Base-by-base conservation (phyloP, 2,113 vertebrate species). In the Otus sunia region DNA sequence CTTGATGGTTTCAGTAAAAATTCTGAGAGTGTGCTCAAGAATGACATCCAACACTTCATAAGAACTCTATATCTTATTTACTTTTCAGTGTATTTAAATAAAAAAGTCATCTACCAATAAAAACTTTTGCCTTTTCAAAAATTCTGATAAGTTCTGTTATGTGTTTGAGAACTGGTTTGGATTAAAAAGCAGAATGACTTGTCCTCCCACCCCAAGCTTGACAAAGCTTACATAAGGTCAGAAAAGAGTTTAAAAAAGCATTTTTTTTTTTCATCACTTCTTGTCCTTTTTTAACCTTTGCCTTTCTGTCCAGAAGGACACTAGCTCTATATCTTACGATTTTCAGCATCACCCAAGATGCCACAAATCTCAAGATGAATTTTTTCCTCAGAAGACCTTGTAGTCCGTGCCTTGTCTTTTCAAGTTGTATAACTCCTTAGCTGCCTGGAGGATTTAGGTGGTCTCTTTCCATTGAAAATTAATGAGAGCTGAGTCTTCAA, bases 351-450 rank as follows among this genome's bases (percentile, higher is more conserved):
- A 83, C 63, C 68, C 90, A 94, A 80, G 90, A 71, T 72, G 27
- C 39, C n/a, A 71, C 60, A 92, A 87, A 92, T 85, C 91, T 89
- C 86, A 69, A 50, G 91, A 76, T 27, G n/a, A 82, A 87, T 91
- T 77, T 91, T 97, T 87, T 94, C 81, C 92, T 95, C 76, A 87
- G 71, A 92, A 96, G 89, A 92, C 77, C 86, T 95, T 95, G 72
- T 43, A 91, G 60, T 20, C 43, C 29, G 27, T 66, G 62, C 55
- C 53, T 91, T 4, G 3, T 5, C 37, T 94, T 96, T 95, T 85
- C 86, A 76, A 81, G 53, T 84, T 49, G 92, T 91, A 1, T 72
- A 87, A 87, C 14, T 96, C 18, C 62, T 85, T 49, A 64, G 45
- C 64, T 89, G 83, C 77, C 62, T 79, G 26, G 80, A 92, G 79